phyloP scores from a whole-genome alignment of 2,113 vertebrate genomes.

The Gnathochromis pfefferi region DNA sequence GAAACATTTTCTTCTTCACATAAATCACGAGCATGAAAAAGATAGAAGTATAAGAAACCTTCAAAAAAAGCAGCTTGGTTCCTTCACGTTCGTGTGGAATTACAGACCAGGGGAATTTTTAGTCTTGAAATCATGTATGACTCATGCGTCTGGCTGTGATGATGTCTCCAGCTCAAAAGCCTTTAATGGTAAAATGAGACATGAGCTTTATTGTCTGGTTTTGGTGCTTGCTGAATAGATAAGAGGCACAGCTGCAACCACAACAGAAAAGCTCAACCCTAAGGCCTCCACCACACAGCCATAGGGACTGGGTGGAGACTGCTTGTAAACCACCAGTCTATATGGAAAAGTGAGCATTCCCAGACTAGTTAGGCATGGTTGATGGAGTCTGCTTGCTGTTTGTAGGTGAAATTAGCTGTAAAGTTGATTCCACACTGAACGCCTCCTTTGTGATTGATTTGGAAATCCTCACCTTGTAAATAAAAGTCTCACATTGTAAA shows the following conservation, averaged over 20 bases:
- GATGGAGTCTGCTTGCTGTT: not conserved
- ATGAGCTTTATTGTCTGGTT: not conserved
- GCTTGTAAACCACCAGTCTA: not conserved
- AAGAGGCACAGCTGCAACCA: not conserved
- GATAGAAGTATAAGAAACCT: rapidly evolving
- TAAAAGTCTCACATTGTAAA: not conserved
- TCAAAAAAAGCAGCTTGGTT: rapidly evolving
- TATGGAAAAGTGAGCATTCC: not conserved
- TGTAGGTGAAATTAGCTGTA: not conserved
- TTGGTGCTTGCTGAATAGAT: not conserved
- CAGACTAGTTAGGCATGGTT: not conserved
- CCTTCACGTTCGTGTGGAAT: not conserved
- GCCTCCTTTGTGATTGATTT: not conserved
- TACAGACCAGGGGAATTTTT: not conserved
- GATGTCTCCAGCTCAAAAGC: rapidly evolving
- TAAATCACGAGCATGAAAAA: not conserved
- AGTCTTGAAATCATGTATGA: rapidly evolving
- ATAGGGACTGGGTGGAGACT: not conserved
- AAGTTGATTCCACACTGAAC: not conserved
- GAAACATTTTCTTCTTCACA: not conserved
- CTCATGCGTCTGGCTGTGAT: not conserved
- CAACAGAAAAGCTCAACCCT: not conserved
- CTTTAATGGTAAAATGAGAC: not conserved
- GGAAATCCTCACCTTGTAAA: not conserved
- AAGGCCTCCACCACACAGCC: not conserved